Evolutionary conservation across 2,113 vertebrate genomes (phyloP).

Genomic region (Hipposideros armiger): DNA sequence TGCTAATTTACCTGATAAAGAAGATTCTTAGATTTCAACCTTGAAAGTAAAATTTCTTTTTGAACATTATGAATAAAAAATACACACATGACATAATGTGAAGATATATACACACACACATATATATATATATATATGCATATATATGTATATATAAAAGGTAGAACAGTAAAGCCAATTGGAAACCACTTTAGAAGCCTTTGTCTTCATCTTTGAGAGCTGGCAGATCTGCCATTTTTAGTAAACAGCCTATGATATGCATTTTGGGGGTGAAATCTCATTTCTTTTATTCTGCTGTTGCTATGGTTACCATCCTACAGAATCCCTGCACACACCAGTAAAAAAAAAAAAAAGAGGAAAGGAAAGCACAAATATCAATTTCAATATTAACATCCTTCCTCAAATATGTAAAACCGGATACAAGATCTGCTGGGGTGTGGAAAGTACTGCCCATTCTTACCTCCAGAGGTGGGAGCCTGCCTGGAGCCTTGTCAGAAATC

Average conservation of each 20-base stretch:
- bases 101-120: not conserved
- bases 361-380: slow-evolving; percentile 68
- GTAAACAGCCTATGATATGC: slow-evolving; percentile 82
- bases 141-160: not conserved
- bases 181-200: slow-evolving; percentile 50
- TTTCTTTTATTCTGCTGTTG: slow-evolving; percentile 84
- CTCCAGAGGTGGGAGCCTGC: not conserved
- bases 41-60: slow-evolving; percentile 22
- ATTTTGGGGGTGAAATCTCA: slow-evolving; percentile 85
- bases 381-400: slow-evolving; percentile 45
- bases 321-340: slow-evolving; percentile 72
- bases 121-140: not conserved
- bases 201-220: slow-evolving; percentile 73
- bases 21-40: not conserved
- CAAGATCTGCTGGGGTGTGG: not conserved
- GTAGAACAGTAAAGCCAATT: slow-evolving; percentile 14
- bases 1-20: slow-evolving; percentile 30
- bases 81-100: not conserved
- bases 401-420: not conserved
- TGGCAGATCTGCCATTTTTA: slow-evolving; percentile 54
- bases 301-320: slow-evolving; percentile 87
- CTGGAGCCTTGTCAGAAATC: not conserved
- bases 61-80: slow-evolving; percentile 21
- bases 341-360: slow-evolving; percentile 70
- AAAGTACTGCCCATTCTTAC: not conserved